A percentile compares a stretch with the other conserved stretches of the same genome.
Evolutionary conservation across 2,888 invertebrate genomes (phyloP).

Genomic region (Amblyjoppa fuscipennis): DNA sequence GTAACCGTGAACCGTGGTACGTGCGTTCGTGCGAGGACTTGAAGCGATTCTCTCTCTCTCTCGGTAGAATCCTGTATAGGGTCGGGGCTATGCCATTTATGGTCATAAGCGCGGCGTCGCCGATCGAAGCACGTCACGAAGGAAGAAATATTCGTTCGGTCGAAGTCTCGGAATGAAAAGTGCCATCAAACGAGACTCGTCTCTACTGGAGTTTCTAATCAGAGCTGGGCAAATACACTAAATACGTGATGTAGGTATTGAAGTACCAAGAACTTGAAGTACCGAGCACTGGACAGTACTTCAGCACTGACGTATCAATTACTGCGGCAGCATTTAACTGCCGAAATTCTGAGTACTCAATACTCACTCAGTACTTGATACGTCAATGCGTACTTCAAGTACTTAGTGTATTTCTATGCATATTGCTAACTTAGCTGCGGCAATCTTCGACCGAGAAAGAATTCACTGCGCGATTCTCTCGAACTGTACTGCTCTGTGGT

Average conservation of each 20-base stretch:
- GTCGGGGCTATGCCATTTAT: conserved; percentile 54
- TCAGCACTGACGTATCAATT: too few relatives aligned
- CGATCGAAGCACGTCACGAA: conserved; percentile 38
- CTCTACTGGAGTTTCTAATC: not conserved
- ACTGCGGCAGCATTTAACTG: too few relatives aligned
- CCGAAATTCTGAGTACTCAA: too few relatives aligned
- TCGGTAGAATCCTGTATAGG: conserved; percentile 31
- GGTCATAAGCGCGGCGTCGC: conserved; percentile 59
- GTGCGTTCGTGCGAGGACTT: conserved; percentile 44
- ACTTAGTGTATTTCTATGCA: too few relatives aligned
- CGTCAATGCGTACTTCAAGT: too few relatives aligned
- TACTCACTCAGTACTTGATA: too few relatives aligned
- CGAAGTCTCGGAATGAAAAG: conserved; percentile 26
- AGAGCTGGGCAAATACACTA: not conserved
- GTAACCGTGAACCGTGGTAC: conserved; percentile 53
- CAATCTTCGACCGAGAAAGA: too few relatives aligned
- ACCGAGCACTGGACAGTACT: not conserved
- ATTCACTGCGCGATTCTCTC: too few relatives aligned
- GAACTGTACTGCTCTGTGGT: too few relatives aligned
- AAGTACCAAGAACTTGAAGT: not conserved
- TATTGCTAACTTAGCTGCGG: too few relatives aligned
- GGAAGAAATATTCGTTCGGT: conserved; percentile 42
- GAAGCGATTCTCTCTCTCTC: conserved; percentile 35
- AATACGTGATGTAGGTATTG: too few relatives aligned
- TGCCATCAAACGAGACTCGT: not conserved